Percentiles rank a stretch among this genome's conserved stretches.
phyloP scores from a whole-genome alignment of 2,888 invertebrate species.

The Melitaea athalia region DNA sequence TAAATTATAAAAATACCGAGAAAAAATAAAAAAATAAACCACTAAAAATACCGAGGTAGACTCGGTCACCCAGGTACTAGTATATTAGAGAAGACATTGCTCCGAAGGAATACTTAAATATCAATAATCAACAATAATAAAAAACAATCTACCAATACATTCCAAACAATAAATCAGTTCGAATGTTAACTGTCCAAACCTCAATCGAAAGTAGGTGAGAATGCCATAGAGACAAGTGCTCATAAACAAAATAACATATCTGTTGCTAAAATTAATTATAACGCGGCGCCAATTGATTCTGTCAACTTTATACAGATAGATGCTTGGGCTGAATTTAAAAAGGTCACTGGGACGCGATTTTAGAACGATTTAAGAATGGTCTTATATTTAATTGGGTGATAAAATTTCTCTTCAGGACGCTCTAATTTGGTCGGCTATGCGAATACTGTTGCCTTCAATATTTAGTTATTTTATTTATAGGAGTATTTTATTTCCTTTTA shows the following conservation, averaged over 20 bases:
- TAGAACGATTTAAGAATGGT: constrained; percentile 26
- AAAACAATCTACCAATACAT: constrained; percentile 29
- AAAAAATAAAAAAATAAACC: too few species aligned
- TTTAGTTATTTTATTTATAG: not conserved
- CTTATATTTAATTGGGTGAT: constrained; percentile 33
- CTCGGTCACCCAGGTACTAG: too few species aligned
- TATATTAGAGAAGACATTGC: not conserved
- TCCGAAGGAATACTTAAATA: not conserved
- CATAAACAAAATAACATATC: constrained; percentile 54
- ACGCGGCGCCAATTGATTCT: constrained; percentile 61
- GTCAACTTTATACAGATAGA: constrained; percentile 68
- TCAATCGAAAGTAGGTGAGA: constrained; percentile 48
- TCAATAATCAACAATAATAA: not conserved
- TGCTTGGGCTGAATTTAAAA: constrained; percentile 45
- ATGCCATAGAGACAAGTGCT: constrained; percentile 46
- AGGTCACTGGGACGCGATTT: constrained; percentile 59
- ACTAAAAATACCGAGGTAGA: too few species aligned
- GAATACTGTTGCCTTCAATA: not conserved
- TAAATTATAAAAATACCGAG: too few species aligned
- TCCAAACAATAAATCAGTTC: constrained; percentile 34
- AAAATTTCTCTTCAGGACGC: constrained; percentile 31
- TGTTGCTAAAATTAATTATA: constrained; percentile 70
- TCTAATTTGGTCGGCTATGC: constrained; percentile 28
- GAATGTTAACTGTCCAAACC: constrained; percentile 48
- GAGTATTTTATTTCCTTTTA: not conserved